Conservation (phyloP, 2,113 vertebrate species). For the Pluvianellus socialis region DNA sequence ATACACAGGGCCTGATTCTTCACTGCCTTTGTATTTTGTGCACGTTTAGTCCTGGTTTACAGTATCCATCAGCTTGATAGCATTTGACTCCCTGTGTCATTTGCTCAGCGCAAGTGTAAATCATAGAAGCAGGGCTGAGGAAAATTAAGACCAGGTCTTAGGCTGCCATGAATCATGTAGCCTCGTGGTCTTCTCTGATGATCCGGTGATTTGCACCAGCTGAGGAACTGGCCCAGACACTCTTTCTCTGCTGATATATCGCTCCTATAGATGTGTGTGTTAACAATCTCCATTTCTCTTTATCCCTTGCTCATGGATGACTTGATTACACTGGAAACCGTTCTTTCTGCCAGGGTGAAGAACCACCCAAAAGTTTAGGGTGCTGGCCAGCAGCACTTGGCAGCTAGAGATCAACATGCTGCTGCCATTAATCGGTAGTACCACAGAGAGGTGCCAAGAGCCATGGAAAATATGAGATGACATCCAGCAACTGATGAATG, state of each 20-base stretch:
- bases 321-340: conserved; percentile 26
- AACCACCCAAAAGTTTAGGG: conserved; percentile 28
- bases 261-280: background rate
- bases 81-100: background rate
- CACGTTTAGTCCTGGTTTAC: conserved; percentile 8
- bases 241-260: background rate
- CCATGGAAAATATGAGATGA: conserved; percentile 11
- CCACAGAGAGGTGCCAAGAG: conserved; percentile 23
- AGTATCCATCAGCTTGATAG: background rate
- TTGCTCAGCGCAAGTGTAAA: conserved; percentile 8
- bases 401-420: conserved; percentile 32
- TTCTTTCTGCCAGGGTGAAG: conserved; percentile 49
- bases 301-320: background rate
- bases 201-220: background rate
- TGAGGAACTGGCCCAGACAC: background rate
- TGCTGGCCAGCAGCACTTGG: conserved; percentile 54
- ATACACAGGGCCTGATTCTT: background rate
- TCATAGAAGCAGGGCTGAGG: background rate
- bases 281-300: background rate
- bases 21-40: background rate
- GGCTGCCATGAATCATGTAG: background rate
- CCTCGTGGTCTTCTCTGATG: background rate
- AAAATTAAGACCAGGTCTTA: conserved; percentile 7
- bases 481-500: conserved; percentile 11
- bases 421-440: conserved; percentile 7